A percentile compares a stretch with the other conserved stretches of the same genome.
phyloP scores from a whole-genome alignment of 2,797 vertebrate species.

The Sebastes nivosus region DNA sequence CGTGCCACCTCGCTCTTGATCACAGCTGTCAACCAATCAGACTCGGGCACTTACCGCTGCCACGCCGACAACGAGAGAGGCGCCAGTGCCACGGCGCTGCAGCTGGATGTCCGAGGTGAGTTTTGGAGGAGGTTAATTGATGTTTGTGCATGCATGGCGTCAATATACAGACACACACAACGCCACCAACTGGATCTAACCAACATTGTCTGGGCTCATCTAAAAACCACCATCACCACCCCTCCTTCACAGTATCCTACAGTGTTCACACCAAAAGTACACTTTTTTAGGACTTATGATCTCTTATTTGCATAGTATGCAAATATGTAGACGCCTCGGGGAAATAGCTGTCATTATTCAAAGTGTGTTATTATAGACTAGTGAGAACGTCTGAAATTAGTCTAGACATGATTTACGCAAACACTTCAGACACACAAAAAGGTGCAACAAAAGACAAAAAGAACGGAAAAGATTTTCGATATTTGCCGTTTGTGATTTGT shows the following conservation, averaged over 20 bases:
- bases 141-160: neutral
- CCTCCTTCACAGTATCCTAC: neutral
- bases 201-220: neutral
- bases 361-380: neutral
- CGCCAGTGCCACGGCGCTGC: conserved; percentile 79
- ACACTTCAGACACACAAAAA: neutral
- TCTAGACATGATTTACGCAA: neutral
- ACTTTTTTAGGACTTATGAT: neutral
- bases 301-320: conserved; percentile 23
- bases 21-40: conserved; percentile 81
- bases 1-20: conserved; percentile 69
- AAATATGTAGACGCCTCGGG: neutral
- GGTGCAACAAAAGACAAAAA: neutral
- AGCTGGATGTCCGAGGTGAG: conserved; percentile 91
- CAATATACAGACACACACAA: neutral
- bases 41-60: conserved; percentile 91
- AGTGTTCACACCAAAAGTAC: neutral
- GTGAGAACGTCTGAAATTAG: neutral
- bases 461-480: neutral
- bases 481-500: neutral
- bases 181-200: neutral
- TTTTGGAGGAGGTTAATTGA: neutral
- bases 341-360: neutral
- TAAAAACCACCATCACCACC: neutral
- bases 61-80: conserved; percentile 88